phyloP scores from a whole-genome alignment of 2,888 invertebrate species.

The Beris morrisii region DNA sequence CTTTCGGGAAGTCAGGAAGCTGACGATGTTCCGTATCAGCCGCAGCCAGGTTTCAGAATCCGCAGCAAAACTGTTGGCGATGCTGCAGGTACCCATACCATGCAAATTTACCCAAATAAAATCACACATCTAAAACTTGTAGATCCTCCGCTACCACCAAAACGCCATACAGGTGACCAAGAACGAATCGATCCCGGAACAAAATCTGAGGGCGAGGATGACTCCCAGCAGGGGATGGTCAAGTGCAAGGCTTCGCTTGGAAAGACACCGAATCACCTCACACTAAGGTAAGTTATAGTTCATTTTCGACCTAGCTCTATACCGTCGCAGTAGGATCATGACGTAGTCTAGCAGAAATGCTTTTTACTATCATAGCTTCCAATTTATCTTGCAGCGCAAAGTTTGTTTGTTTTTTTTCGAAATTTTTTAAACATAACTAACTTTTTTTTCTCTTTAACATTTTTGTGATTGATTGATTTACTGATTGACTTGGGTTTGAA shows the following conservation, averaged over 20 bases:
- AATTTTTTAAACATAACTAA: slow-evolving; percentile 2
- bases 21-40: slow-evolving; percentile 61
- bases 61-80: slow-evolving; percentile 93
- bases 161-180: slow-evolving; percentile 58
- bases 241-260: slow-evolving; percentile 72
- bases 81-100: slow-evolving; percentile 64
- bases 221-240: slow-evolving; percentile 71
- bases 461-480: slow-evolving; percentile 45
- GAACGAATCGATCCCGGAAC: slow-evolving; percentile 71
- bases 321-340: too few relatives aligned
- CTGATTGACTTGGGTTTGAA: not conserved
- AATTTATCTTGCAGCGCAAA: slow-evolving; percentile 18
- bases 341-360: too few relatives aligned
- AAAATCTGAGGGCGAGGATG: slow-evolving; percentile 86
- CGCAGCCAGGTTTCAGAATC: slow-evolving; percentile 66
- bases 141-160: slow-evolving; percentile 49
- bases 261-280: slow-evolving; percentile 90
- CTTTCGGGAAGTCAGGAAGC: slow-evolving; percentile 75
- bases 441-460: slow-evolving; percentile 52
- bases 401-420: slow-evolving; percentile 4
- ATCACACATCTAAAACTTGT: slow-evolving; percentile 30
- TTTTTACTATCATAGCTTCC: too few relatives aligned
- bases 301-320: too few relatives aligned
- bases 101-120: slow-evolving; percentile 11
- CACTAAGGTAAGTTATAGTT: slow-evolving; percentile 65